phyloP scores from a whole-genome alignment of 2,888 invertebrate species.

The Belgica antarctica region DNA sequence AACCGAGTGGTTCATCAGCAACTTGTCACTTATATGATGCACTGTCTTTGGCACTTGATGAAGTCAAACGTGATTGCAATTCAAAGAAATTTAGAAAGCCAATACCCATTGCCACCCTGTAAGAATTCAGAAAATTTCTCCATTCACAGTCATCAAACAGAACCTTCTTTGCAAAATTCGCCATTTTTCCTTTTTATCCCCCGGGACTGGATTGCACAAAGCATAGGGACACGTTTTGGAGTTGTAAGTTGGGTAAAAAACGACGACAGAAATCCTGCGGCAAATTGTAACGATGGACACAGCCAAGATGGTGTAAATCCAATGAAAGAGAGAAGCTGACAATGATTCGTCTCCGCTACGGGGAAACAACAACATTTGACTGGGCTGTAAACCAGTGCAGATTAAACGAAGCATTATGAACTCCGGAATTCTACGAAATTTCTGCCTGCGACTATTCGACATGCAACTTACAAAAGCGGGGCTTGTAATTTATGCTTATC shows the following conservation, averaged over 20 bases:
- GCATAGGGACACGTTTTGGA: slow-evolving; percentile 13
- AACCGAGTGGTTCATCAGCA: background rate
- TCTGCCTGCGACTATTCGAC: background rate
- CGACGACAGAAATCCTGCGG: background rate
- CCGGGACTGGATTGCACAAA: background rate
- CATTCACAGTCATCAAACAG: too few species aligned
- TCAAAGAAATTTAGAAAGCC: background rate
- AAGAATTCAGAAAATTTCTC: too few species aligned
- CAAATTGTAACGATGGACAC: background rate
- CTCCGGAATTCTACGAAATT: background rate
- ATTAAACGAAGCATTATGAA: too few species aligned
- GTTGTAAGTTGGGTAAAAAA: background rate
- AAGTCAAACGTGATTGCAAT: too few species aligned
- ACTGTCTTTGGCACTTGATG: too few species aligned
- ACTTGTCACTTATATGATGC: too few species aligned
- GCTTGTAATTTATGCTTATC: slow-evolving; percentile 39
- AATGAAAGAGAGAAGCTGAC: background rate
- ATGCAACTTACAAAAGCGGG: slow-evolving; percentile 19
- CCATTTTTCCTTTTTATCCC: background rate
- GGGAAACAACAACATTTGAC: background rate
- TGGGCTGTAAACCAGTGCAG: too few species aligned
- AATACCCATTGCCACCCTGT: background rate
- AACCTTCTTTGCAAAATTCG: background rate
- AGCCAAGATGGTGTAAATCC: background rate
- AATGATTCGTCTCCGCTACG: background rate